Evolutionary conservation across 2,888 invertebrate genomes (phyloP), one percentile per base, ranked within the genome.

Genomic region (Alsophila aescularia): DNA sequence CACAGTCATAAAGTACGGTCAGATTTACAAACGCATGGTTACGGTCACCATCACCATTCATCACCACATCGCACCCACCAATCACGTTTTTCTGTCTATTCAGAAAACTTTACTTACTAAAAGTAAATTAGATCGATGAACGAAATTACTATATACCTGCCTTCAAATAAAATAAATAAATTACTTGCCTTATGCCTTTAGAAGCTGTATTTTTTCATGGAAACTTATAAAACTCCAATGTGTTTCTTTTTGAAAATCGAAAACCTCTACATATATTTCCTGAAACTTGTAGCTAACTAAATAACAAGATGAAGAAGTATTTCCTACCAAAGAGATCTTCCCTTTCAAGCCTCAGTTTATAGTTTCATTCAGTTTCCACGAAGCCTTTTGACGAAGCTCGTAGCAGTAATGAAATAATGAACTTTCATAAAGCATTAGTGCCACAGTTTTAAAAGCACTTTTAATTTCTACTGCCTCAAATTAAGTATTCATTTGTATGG

Each of bases 391-490:
- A 66, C 61, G 59, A 62, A 66, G 50, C 52, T 62, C 42, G 48
- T 39, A 54, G 63, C 63, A 69, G 62, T 73, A 77, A 69, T 50
- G 51, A 69, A 66, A 59, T 74, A 72, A 69, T 70, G 56, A 76
- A 76, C 64, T 75, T 73, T 61, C 55, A 61, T 62, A 63, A 58
- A 65, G 67, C 66, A 70, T 74, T 71, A 73, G 52, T 64, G 57
- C 43, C 39, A 63, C n/a, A 12, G 2, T 15, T 39, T 31, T 29
- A 32, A 40, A 48, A 47, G 16, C 37, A 12, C 37, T 31, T 40
- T 48, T 10, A 40, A 24, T 9, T 14, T 40, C 13, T 18, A 32
- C 12, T 21, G 21, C 0, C n/a, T 12, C 4, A 18, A 4, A 18
- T 18, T n/a, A n/a, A n/a, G n/a, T n/a, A n/a, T n/a, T n/a, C n/a